A percentile compares a stretch with the other conserved stretches of the same genome.
These are phyloP conservation scores for Grantiella picta DNA, from an alignment of 2,113 vertebrate genomes.

Conservation along the genomic window DNA sequence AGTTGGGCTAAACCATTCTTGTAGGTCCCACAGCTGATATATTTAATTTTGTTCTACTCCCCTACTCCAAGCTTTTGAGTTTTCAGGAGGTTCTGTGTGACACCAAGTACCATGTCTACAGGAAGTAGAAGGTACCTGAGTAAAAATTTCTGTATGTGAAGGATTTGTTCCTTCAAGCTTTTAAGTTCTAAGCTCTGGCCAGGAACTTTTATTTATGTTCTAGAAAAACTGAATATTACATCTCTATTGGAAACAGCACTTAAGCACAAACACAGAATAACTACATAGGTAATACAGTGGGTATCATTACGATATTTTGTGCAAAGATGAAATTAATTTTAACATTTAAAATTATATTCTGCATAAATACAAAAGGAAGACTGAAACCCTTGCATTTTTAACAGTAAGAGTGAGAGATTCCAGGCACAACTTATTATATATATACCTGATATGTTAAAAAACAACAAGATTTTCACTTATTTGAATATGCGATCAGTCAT, in stretches of 20 bases:
- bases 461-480: neutral
- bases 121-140: neutral
- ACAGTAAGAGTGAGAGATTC: neutral
- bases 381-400: neutral
- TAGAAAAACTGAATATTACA: neutral
- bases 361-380: neutral
- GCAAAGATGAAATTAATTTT: neutral
- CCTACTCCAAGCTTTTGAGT: neutral
- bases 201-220: neutral
- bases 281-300: neutral
- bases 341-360: neutral
- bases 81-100: neutral
- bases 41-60: neutral
- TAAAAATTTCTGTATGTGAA: neutral
- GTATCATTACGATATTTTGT: neutral
- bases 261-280: neutral
- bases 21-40: neutral
- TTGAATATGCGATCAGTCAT: neutral
- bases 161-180: neutral
- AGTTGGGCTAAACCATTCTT: neutral
- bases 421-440: neutral
- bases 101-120: accelerated
- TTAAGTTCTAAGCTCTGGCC: neutral
- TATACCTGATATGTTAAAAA: neutral
- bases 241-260: neutral